Percentiles rank a stretch among this genome's conserved stretches.
Conservation (phyloP, 1,140 invertebrate species). For the Orius insidiosus region DNA sequence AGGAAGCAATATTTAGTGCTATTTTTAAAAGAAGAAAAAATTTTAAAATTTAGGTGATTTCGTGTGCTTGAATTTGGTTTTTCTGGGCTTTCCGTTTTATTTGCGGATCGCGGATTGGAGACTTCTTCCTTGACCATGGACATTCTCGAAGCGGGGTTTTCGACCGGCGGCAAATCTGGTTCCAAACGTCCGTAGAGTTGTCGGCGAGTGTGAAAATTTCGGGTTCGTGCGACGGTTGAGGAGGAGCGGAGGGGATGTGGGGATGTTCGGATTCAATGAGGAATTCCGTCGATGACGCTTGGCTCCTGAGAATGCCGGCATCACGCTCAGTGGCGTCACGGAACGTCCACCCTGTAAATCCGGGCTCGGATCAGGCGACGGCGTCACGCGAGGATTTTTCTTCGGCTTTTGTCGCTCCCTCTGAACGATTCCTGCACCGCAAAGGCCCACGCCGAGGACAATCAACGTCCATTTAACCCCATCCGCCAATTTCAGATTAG, state of each 20-base stretch:
- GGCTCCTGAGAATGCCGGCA: too few species aligned
- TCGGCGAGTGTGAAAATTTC: slow-evolving; percentile 1
- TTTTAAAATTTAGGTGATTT: too few species aligned
- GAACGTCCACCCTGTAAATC: not conserved
- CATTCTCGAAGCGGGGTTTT: not conserved
- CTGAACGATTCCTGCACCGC: slow-evolving; percentile 1
- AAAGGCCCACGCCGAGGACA: slow-evolving; percentile 8
- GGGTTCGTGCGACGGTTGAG: not conserved
- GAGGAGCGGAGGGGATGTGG: not conserved
- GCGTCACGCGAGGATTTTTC: not conserved
- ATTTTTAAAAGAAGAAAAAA: too few species aligned
- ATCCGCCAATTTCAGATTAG: slow-evolving; percentile 12
- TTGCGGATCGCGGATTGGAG: not conserved
- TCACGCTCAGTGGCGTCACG: too few species aligned
- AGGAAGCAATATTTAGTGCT: too few species aligned
- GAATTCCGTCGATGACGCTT: not conserved
- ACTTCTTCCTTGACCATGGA: not conserved
- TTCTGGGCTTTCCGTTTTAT: too few species aligned
- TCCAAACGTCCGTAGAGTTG: not conserved
- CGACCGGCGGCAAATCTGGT: slow-evolving; percentile 1
- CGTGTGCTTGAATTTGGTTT: too few species aligned
- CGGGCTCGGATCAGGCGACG: not conserved
- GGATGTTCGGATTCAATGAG: too few species aligned
- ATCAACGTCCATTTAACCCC: slow-evolving; percentile 14
- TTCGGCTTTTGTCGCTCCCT: slow-evolving; percentile 3